Evolutionary conservation across 2,113 vertebrate genomes (phyloP).

Genomic region (Trichomycterus rosablanca): DNA sequence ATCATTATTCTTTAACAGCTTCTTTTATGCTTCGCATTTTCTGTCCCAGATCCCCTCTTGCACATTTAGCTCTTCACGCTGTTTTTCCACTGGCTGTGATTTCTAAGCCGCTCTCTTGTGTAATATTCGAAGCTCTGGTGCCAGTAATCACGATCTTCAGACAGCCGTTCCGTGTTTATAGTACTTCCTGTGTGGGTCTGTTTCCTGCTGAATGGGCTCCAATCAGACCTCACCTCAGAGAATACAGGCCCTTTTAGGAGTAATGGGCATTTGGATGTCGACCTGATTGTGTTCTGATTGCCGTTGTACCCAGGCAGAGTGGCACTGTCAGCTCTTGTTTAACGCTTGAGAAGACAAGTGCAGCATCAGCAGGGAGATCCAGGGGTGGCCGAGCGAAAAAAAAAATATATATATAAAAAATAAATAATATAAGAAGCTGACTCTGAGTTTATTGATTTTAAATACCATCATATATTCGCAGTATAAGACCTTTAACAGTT

Average conservation of each 20-base stretch:
- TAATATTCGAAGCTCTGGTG: too few relatives aligned
- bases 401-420: not conserved
- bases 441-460: too few relatives aligned
- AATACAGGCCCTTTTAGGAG: slow-evolving; percentile 21
- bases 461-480: too few relatives aligned
- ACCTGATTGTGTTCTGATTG: slow-evolving; percentile 37
- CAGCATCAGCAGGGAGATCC: slow-evolving; percentile 26
- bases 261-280: slow-evolving; percentile 31
- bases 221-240: slow-evolving; percentile 18
- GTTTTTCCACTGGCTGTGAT: not conserved
- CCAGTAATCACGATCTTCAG: slow-evolving; percentile 1
- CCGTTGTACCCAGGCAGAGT: slow-evolving; percentile 13
- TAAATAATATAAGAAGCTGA: not conserved
- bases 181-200: not conserved
- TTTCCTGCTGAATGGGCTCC: not conserved
- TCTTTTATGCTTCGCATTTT: too few relatives aligned
- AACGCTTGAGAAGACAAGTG: slow-evolving; percentile 3
- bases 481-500: too few relatives aligned
- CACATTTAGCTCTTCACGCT: not conserved
- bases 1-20: too few relatives aligned
- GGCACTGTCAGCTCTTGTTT: slow-evolving; percentile 30
- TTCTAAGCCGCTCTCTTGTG: not conserved
- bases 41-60: too few relatives aligned
- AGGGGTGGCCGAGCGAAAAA: slow-evolving; percentile 9
- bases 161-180: not conserved